Evolutionary conservation across 2,888 invertebrate species (phyloP).

Genomic region (Drosophila affinis): DNA sequence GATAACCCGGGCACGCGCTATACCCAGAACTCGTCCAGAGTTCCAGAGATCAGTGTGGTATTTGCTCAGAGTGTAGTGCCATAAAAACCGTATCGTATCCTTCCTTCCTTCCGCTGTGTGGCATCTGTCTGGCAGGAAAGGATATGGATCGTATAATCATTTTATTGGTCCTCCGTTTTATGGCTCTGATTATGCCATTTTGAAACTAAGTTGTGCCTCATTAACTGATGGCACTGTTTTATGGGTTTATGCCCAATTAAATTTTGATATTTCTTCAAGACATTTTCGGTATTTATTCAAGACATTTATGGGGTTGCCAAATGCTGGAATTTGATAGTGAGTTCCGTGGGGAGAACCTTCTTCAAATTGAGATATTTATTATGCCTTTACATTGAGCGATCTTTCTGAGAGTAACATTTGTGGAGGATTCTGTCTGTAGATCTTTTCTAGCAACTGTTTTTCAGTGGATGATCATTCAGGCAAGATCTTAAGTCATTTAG

Average conservation of each 20-base stretch:
- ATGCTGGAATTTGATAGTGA: slow-evolving; percentile 7
- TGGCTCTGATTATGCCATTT: slow-evolving; percentile 53
- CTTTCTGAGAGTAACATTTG: background rate
- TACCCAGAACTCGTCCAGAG: slow-evolving; percentile 25
- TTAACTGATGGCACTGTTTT: slow-evolving; percentile 48
- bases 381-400: background rate
- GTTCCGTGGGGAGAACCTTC: background rate
- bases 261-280: slow-evolving; percentile 38
- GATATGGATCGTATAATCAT: slow-evolving; percentile 13
- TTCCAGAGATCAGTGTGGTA: slow-evolving; percentile 19
- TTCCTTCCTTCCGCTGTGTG: slow-evolving; percentile 47
- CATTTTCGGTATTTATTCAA: slow-evolving; percentile 20
- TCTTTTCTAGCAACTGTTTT: background rate
- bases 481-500: too few relatives aligned
- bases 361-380: background rate
- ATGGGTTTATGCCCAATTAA: slow-evolving; percentile 50
- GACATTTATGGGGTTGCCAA: slow-evolving; percentile 15
- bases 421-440: background rate
- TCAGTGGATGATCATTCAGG: background rate
- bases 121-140: slow-evolving; percentile 54
- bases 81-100: slow-evolving; percentile 66
- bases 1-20: slow-evolving; percentile 70
- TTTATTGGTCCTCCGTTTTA: slow-evolving; percentile 55
- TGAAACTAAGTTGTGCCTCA: slow-evolving; percentile 62
- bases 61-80: slow-evolving; percentile 57